A percentile compares a stretch with the other conserved stretches of the same genome.
These are phyloP conservation scores for Tetraneura akinire DNA, from an alignment of 1,140 invertebrate species.

Conservation along the genomic window DNA sequence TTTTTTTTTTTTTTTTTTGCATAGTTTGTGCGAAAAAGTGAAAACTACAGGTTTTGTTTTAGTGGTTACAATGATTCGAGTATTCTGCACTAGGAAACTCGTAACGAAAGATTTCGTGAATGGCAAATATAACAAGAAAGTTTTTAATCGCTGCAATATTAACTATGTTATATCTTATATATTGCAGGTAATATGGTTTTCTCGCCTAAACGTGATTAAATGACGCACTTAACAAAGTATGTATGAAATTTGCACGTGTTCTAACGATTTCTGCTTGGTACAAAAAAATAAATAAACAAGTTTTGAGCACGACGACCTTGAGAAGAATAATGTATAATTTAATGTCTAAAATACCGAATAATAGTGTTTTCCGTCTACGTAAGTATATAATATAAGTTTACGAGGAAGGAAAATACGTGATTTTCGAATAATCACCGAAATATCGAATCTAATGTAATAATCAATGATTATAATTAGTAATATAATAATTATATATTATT, in stretches of 20 bases:
- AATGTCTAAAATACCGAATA: not conserved
- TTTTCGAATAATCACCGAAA: no score
- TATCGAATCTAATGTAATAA: no score
- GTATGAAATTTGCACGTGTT: not conserved
- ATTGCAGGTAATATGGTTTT: not conserved
- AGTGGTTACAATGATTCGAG: conserved; percentile 24
- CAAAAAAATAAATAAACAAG: conserved; percentile 2
- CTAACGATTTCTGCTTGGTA: not conserved
- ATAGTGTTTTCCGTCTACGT: not conserved
- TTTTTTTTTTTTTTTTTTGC: no score
- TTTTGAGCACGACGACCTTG: conserved; percentile 1
- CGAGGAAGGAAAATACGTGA: not conserved
- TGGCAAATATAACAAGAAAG: conserved; percentile 13
- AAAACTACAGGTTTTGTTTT: not conserved
- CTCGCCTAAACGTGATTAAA: not conserved
- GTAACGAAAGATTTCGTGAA: conserved; percentile 7
- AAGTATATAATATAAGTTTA: not conserved
- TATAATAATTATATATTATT: no score
- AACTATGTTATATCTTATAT: no score
- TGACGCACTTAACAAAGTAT: not conserved
- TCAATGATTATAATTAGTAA: no score
- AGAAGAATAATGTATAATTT: not conserved
- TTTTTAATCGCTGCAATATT: not conserved
- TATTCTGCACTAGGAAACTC: not conserved
- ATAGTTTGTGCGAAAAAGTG: conserved; percentile 11